These are phyloP conservation scores for Harpalus rufipes DNA, from an alignment of 2,888 invertebrate species.

Conservation along the genomic window DNA sequence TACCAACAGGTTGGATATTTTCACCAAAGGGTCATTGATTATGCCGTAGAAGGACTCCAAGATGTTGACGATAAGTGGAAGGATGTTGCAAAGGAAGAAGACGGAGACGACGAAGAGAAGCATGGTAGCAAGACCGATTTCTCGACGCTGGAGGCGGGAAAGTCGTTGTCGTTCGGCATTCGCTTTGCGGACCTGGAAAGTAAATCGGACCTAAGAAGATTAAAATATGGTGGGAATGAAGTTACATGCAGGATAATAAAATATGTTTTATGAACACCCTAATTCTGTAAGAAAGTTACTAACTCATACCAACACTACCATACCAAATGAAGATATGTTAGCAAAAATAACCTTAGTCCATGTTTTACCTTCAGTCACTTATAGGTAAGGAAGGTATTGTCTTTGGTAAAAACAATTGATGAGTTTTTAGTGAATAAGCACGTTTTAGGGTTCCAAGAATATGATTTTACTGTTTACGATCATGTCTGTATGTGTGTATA, in stretches of 20 bases:
- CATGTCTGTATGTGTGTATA: no score
- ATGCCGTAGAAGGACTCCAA: constrained; percentile 86
- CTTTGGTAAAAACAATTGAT: no score
- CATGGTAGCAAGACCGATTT: constrained; percentile 97
- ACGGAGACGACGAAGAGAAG: constrained; percentile 95
- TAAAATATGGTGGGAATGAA: neutral
- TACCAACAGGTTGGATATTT: constrained; percentile 93
- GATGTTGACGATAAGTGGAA: constrained; percentile 91
- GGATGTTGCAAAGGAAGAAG: constrained; percentile 94
- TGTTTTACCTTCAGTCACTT: no score
- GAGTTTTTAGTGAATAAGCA: no score
- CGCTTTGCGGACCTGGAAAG: constrained; percentile 88
- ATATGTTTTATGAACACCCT: no score
- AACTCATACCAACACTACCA: no score
- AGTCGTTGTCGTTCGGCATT: constrained; percentile 93
- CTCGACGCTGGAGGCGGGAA: constrained; percentile 93
- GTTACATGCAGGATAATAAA: neutral
- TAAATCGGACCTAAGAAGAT: neutral
- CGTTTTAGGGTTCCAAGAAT: no score
- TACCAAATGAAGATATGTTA: no score
- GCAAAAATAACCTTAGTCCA: no score
- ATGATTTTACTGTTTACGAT: no score
- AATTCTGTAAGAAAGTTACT: no score
- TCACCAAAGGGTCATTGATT: constrained; percentile 85
- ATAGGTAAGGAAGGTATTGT: no score